Evolutionary conservation across 1,140 invertebrate species (phyloP).

Genomic region (Asbolus verrucosus): DNA sequence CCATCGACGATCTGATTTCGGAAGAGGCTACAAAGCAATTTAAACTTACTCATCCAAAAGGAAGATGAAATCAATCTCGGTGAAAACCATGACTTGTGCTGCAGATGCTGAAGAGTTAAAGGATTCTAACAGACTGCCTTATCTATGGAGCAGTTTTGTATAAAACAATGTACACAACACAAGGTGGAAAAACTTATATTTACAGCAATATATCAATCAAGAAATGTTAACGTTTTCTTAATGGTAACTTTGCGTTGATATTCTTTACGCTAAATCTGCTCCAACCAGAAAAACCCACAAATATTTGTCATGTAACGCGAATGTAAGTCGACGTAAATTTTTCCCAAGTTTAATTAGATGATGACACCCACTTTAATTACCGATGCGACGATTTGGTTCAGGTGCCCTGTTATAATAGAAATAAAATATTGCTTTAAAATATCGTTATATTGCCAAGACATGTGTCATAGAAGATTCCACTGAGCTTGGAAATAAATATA

Average conservation of each 20-base stretch:
- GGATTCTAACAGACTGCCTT: constrained; percentile 8
- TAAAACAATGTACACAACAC: constrained; percentile 21
- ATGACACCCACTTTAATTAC: no score
- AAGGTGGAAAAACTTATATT: constrained; percentile 18
- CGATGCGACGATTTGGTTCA: no score
- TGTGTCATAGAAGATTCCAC: constrained; percentile 35
- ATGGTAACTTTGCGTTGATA: not conserved
- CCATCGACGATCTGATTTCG: not conserved
- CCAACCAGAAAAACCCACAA: not conserved
- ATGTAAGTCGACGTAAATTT: no score
- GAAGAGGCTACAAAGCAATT: not conserved
- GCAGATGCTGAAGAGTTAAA: not conserved
- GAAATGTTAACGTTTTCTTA: no score
- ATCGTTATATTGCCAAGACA: constrained; percentile 24
- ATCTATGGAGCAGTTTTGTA: not conserved
- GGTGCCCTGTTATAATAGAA: no score
- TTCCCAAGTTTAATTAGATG: no score
- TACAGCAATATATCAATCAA: constrained; percentile 23
- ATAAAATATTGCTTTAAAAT: constrained; percentile 17
- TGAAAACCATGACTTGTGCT: constrained; percentile 22
- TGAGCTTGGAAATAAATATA: constrained; percentile 8
- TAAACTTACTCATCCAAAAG: constrained; percentile 21
- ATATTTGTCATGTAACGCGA: not conserved
- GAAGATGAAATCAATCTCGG: constrained; percentile 22
- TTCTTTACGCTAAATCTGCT: not conserved